Conservation (phyloP, 2,888 invertebrate genomes). For the Drosophila affinis region DNA sequence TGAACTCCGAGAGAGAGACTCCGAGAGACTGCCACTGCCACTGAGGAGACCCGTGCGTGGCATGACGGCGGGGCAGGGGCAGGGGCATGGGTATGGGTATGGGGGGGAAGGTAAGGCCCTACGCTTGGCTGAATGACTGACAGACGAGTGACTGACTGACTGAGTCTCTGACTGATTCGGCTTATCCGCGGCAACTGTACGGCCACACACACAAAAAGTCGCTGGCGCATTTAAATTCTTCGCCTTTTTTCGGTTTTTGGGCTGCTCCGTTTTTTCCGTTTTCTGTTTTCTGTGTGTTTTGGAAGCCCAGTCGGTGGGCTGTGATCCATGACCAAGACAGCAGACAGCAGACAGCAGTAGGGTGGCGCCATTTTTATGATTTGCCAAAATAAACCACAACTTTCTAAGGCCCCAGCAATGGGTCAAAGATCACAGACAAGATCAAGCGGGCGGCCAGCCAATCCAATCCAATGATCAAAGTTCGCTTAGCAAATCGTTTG, state of each 20-base stretch:
- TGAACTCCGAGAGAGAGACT: slow-evolving; percentile 10
- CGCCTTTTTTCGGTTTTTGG: background rate
- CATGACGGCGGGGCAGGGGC: background rate
- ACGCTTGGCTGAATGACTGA: slow-evolving; percentile 61
- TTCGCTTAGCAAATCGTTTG: background rate
- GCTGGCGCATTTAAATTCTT: slow-evolving; percentile 49
- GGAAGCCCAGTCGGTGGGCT: slow-evolving; percentile 46
- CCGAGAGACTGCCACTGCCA: background rate
- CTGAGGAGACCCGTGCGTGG: background rate
- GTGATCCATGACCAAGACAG: slow-evolving; percentile 70
- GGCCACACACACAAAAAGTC: slow-evolving; percentile 5
- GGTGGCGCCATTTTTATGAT: slow-evolving; percentile 71
- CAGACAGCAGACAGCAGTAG: background rate
- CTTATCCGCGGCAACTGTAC: slow-evolving; percentile 67
- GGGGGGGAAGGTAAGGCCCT: slow-evolving; percentile 27
- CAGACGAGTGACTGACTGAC: slow-evolving; percentile 52
- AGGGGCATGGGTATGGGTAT: background rate
- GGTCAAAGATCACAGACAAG: slow-evolving; percentile 55
- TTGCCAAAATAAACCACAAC: slow-evolving; percentile 64
- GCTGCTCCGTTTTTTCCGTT: background rate
- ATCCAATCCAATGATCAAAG: slow-evolving; percentile 33
- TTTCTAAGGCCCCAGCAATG: slow-evolving; percentile 56
- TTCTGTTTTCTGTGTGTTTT: background rate
- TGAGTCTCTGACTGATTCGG: slow-evolving; percentile 52
- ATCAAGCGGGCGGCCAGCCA: slow-evolving; percentile 19